Conservation (phyloP, 2,888 invertebrate species). For the Euplagia quadripunctaria region DNA sequence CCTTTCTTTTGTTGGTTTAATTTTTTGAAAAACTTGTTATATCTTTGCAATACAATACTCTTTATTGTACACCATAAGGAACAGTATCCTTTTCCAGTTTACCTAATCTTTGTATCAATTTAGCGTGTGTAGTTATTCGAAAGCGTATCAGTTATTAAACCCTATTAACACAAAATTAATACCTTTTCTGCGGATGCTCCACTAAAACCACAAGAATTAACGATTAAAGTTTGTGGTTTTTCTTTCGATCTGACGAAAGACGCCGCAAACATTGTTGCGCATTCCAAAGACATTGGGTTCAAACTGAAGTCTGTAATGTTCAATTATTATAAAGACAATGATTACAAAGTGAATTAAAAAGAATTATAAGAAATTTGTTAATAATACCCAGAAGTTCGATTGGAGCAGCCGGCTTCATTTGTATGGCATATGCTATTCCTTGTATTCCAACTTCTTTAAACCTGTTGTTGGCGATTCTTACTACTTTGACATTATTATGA, state of each 20-base stretch:
- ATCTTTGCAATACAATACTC: constrained; percentile 19
- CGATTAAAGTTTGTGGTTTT: constrained; percentile 85
- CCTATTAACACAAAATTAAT: neutral
- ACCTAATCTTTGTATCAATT: neutral
- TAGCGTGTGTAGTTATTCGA: neutral
- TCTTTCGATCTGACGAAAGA: constrained; percentile 86
- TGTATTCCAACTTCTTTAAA: constrained; percentile 86
- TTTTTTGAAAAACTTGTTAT: no score
- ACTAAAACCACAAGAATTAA: constrained; percentile 86
- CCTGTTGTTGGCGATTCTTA: constrained; percentile 86
- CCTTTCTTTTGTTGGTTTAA: no score
- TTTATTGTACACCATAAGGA: neutral
- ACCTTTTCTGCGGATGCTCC: constrained; percentile 85
- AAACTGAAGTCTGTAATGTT: constrained; percentile 83
- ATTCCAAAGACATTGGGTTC: constrained; percentile 88
- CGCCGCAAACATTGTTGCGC: constrained; percentile 87
- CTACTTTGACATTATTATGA: constrained; percentile 79
- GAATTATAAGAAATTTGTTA: neutral
- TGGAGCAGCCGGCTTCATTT: constrained; percentile 82
- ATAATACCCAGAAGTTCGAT: constrained; percentile 78
- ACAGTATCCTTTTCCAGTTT: no score
- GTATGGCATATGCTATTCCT: constrained; percentile 85
- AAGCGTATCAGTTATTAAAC: neutral
- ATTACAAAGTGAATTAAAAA: neutral
- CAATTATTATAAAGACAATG: constrained; percentile 1